A percentile compares a stretch with the other conserved stretches of the same genome.
Conservation (phyloP, 2,113 vertebrate genomes). For the Orthonyx spaldingii region DNA sequence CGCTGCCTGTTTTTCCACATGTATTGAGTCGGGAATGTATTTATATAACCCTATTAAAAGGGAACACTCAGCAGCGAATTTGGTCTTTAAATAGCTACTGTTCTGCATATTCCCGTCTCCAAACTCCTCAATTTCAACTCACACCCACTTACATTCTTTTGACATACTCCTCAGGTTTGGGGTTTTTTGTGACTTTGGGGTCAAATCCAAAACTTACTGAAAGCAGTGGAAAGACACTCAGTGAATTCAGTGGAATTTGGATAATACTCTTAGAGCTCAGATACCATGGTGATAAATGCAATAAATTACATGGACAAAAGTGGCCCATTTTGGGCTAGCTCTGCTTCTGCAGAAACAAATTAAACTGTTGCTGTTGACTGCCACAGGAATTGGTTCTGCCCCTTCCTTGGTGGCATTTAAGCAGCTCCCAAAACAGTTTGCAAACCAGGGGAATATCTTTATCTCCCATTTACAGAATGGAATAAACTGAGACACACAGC, state of each 20-base stretch:
- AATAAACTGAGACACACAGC: background rate
- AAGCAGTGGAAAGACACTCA: slow-evolving; percentile 48
- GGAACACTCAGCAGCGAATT: slow-evolving; percentile 38
- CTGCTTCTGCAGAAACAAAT: background rate
- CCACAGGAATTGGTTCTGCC: background rate
- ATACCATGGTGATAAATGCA: slow-evolving; percentile 46
- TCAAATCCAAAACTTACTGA: slow-evolving; percentile 44
- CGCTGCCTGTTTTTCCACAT: slow-evolving; percentile 68
- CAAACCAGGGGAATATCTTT: background rate
- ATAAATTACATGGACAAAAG: slow-evolving; percentile 37
- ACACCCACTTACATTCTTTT: slow-evolving; percentile 69
- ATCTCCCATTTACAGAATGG: background rate
- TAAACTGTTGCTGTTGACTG: slow-evolving; percentile 1
- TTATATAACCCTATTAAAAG: slow-evolving; percentile 70
- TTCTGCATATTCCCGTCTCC: slow-evolving; percentile 48
- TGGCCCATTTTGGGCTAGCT: background rate
- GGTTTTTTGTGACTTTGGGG: slow-evolving; percentile 15
- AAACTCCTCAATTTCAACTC: slow-evolving; percentile 61
- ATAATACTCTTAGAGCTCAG: background rate
- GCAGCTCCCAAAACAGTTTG: background rate
- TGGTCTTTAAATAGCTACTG: slow-evolving; percentile 66
- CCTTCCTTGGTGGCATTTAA: background rate
- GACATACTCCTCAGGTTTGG: slow-evolving; percentile 48
- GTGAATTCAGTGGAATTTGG: slow-evolving; percentile 55
- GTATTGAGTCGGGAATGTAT: slow-evolving; percentile 54